Evolutionary conservation across 37 sponge, comb jelly and placozoan genomes (phyloP).

Genomic region (Aphrocallistes beatrix): DNA sequence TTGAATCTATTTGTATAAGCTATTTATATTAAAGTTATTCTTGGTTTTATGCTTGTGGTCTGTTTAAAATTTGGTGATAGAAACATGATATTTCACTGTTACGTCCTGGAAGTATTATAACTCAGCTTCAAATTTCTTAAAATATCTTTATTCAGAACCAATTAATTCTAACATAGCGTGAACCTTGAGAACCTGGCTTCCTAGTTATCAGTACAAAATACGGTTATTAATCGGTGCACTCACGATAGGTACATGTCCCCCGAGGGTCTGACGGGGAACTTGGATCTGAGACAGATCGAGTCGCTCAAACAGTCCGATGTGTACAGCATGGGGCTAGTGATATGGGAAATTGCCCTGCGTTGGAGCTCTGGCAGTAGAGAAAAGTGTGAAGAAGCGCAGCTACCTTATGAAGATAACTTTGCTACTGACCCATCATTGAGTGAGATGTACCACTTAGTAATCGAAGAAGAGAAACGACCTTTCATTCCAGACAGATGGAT

Average conservation of each 20-base stretch:
- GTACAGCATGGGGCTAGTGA: background rate
- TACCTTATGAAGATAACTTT: background rate
- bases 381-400: background rate
- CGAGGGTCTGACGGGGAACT: background rate
- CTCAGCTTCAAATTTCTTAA: too few relatives aligned
- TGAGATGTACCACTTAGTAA: background rate
- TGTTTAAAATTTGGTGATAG: too few relatives aligned
- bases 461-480: background rate
- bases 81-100: too few relatives aligned
- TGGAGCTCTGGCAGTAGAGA: background rate
- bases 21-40: too few relatives aligned
- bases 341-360: background rate
- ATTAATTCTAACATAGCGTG: too few relatives aligned
- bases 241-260: background rate
- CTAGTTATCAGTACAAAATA: too few relatives aligned
- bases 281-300: background rate
- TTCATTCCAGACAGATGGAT: background rate
- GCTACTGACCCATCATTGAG: background rate
- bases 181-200: too few relatives aligned
- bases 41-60: too few relatives aligned
- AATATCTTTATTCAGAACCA: too few relatives aligned
- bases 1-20: too few relatives aligned
- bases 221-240: background rate
- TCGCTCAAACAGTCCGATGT: slow-evolving; percentile 1
- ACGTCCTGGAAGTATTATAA: too few relatives aligned